phyloP scores from a whole-genome alignment of 1,140 invertebrate species.

The Zaprionus davidi region DNA sequence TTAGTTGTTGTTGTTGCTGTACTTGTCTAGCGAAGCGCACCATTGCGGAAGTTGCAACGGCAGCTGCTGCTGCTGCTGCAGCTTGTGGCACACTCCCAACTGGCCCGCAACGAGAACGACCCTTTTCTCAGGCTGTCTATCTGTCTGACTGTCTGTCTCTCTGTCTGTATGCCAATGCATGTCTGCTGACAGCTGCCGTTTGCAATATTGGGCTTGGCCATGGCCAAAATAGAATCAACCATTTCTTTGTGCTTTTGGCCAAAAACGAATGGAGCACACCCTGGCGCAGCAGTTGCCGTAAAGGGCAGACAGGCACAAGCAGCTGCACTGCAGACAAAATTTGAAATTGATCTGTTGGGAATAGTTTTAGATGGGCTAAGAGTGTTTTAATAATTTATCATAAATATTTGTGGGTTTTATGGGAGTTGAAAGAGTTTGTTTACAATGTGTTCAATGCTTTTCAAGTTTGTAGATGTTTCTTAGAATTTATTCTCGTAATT shows the following conservation, averaged over 20 bases:
- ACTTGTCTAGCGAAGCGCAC: slow-evolving; percentile 47
- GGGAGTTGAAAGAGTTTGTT: background rate
- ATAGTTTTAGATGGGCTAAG: background rate
- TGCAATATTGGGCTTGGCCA: slow-evolving; percentile 66
- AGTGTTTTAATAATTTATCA: background rate
- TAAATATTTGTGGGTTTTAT: background rate
- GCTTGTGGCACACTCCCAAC: slow-evolving; percentile 39
- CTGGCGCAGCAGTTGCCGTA: slow-evolving; percentile 5
- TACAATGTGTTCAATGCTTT: background rate
- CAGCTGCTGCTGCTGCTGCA: slow-evolving; percentile 31
- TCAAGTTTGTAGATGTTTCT: background rate
- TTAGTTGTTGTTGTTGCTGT: slow-evolving; percentile 15
- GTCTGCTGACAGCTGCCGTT: slow-evolving; percentile 61
- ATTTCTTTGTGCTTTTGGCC: slow-evolving; percentile 11
- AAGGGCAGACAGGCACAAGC: background rate
- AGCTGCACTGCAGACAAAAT: background rate
- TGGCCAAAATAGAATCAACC: slow-evolving; percentile 37
- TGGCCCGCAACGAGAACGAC: slow-evolving; percentile 21
- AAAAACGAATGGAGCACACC: slow-evolving; percentile 25
- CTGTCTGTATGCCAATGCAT: slow-evolving; percentile 29
- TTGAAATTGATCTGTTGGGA: background rate
- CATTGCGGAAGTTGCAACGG: slow-evolving; percentile 72
- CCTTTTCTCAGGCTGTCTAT: slow-evolving; percentile 52
- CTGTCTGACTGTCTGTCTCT: slow-evolving; percentile 1
- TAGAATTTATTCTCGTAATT: background rate